Evolutionary conservation across 2,797 vertebrate species (phyloP), one percentile per base, ranked within the genome.

Genomic region (Rhabdomys pumilio): DNA sequence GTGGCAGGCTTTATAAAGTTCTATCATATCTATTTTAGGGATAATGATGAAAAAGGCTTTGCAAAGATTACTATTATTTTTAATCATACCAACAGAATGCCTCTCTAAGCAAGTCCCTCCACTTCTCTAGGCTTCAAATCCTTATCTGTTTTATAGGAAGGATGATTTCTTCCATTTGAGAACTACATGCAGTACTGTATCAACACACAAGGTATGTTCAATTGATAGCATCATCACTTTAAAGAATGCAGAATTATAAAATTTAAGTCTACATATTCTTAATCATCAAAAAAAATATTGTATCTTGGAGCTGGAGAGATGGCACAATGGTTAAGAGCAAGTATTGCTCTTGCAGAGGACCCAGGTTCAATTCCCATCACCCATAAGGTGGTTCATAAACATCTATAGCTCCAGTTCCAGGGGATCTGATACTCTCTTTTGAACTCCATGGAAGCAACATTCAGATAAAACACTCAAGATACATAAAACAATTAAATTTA

Each of bases 221-320:
- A 82, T 38, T 34, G 50, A 63, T 79, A 38, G 19, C 65, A 92
- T 75, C 24, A 77, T 59, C 55, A 93, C 38, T 90, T 83, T 90
- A 96, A 79, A 89, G 61, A 77, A 94, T 38, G 76, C 31, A 82
- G 34, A 61, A 41, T 93, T 29, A 90, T 82, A 22, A 96, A 96
- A 96, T 77, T 96, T 86, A 96, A 91, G 50, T 83, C 38, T 75
- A 92, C 93, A 67, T 83, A 7, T 38, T 85, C 90, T 93, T 80
- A 92, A 34, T 89, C 85, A 53, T 53, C n/a, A 85, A 38, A 86
- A 63, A 63, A 85, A 12, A 47, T 6, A 44, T 29, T 50, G 10
- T 67, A n/a, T 85, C 61, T 67, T 67, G 19, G 83, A 63, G 83
- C 44, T 85, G 11, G 29, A 67, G 29, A 50, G 41, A 67, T 67